Conservation (phyloP, 1,140 invertebrate genomes). For the Eupeodes corollae region DNA sequence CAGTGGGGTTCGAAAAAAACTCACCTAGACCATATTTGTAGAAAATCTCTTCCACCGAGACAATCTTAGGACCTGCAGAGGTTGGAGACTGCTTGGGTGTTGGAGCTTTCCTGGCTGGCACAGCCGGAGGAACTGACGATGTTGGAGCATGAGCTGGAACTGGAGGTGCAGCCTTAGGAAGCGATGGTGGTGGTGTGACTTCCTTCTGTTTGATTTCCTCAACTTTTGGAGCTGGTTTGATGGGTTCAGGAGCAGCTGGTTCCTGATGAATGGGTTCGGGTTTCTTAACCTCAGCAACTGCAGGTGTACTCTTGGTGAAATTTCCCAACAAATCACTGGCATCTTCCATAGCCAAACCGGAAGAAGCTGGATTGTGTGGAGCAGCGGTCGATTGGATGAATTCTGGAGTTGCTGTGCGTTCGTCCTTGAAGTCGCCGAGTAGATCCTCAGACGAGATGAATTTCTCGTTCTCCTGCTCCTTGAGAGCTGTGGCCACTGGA, state of each 20-base stretch:
- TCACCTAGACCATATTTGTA: conserved; percentile 34
- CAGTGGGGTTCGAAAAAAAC: conserved; percentile 4
- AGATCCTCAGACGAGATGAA: conserved; percentile 36
- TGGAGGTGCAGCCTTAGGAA: conserved; percentile 7
- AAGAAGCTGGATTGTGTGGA: conserved; percentile 13
- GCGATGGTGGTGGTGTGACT: conserved; percentile 6
- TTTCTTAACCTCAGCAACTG: neutral
- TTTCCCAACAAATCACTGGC: conserved; percentile 10
- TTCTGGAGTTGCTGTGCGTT: conserved; percentile 20
- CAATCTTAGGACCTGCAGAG: conserved; percentile 15
- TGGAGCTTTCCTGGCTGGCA: neutral
- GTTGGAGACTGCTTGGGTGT: neutral
- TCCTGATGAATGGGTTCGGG: neutral
- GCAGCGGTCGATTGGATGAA: conserved; percentile 10
- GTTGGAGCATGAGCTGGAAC: conserved; percentile 1
- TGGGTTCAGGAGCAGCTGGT: neutral
- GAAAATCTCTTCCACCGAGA: conserved; percentile 35
- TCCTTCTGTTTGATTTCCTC: neutral
- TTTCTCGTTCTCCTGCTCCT: conserved; percentile 34
- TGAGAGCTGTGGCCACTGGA: conserved; percentile 28
- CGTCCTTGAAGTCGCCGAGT: conserved; percentile 31
- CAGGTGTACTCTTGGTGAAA: neutral
- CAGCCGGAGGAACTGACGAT: conserved; percentile 1
- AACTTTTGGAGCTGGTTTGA: neutral
- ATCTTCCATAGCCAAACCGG: conserved; percentile 30